Base-by-base conservation (phyloP, 2,888 invertebrate species). In the Rhagonycha lutea region DNA sequence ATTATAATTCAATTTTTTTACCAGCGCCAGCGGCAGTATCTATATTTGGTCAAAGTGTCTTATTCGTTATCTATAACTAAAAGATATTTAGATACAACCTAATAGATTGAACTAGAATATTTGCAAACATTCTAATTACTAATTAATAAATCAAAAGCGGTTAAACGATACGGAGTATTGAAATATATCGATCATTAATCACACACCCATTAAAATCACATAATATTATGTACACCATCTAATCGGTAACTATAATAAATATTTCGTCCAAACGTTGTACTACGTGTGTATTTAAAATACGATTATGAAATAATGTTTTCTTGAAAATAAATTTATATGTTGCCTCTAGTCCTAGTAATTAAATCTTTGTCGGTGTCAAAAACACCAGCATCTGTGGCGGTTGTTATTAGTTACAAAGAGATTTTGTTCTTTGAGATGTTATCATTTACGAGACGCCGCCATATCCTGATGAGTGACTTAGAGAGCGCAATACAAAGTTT, bases 391-490 rank as follows among this genome's bases (percentile, higher is more conserved):
- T 70, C 70, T 76, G 68, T 47, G 65, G 61, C 70, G 67, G 68
- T 65, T 74, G 68, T 68, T 71, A 65, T 70, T 74, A 47, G 65
- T 72, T 68, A 77, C 74, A 74, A 77, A 74, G 72, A 77, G 70
- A 74, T 77, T 72, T 76, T 76, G 73, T 76, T 63, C 61, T 76
- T 65, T 69, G 69, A 73, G 76, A 76, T 76, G 73, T 76, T 76
- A 76, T 76, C 76, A 47, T 68, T 69, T 73, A 67, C 76, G 70
- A 70, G 73, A 76, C 72, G 72, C 72, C 72, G 72, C 75, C 76
- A 61, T 72, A 68, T 76, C 61, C 76, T 69, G 76, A 76, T 76
- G 76, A 76, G 76, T 76, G 76, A 76, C 73, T 61, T 68, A 65
- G n/a, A 47, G 47, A 47, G 47, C 47, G 47, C 47, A 47, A n/a